phyloP scores from a whole-genome alignment of 2,888 invertebrate genomes.

The Ochlodes sylvanus region DNA sequence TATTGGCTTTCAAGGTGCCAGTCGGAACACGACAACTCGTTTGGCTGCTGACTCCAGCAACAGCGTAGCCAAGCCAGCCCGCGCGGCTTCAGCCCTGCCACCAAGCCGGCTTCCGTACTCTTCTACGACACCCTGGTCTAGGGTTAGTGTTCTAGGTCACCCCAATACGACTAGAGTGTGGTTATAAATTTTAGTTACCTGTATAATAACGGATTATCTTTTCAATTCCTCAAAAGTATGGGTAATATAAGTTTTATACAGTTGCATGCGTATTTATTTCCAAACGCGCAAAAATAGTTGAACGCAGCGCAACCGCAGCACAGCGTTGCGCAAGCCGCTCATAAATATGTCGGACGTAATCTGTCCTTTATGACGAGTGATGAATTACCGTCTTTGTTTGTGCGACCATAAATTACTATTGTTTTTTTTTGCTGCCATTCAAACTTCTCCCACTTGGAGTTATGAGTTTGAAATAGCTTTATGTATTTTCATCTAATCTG shows the following conservation, averaged over 20 bases:
- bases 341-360: conserved; percentile 78
- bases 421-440: conserved; percentile 42
- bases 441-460: conserved; percentile 20
- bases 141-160: too few species aligned
- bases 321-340: conserved; percentile 65
- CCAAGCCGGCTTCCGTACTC: too few species aligned
- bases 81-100: too few species aligned
- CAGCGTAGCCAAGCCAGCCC: too few species aligned
- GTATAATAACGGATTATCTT: too few species aligned
- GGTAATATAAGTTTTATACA: not conserved
- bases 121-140: too few species aligned
- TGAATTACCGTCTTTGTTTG: conserved; percentile 77
- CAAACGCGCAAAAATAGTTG: conserved; percentile 26
- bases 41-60: too few species aligned
- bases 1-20: too few species aligned
- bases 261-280: not conserved
- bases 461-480: conserved; percentile 25
- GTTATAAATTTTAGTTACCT: too few species aligned
- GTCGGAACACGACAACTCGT: too few species aligned
- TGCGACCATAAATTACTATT: conserved; percentile 64
- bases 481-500: not conserved
- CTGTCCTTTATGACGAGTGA: conserved; percentile 82
- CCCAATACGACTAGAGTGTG: too few species aligned
- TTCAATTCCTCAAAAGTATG: not conserved
- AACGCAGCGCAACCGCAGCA: conserved; percentile 39